Conservation (phyloP, 2,113 vertebrate genomes). For the Falco punctatus region DNA sequence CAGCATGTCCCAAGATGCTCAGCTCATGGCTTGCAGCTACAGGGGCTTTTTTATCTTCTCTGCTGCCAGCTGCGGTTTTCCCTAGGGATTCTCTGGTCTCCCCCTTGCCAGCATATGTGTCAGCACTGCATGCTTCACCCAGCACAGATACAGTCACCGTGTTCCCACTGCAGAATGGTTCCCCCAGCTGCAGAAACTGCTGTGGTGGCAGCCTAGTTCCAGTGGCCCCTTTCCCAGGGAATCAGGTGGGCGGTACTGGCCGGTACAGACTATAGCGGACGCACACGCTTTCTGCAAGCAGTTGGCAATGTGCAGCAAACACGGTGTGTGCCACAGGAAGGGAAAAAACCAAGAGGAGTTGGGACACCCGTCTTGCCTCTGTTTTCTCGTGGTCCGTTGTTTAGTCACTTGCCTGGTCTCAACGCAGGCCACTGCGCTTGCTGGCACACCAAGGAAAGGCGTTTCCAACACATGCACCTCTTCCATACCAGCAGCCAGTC, state of each 20-base stretch:
- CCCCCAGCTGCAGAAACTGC: neutral
- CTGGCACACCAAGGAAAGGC: neutral
- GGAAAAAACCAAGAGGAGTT: neutral
- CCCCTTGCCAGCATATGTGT: neutral
- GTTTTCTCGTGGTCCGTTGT: neutral
- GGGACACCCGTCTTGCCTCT: neutral
- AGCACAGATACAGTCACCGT: neutral
- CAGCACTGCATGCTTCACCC: neutral
- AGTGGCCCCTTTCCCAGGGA: neutral
- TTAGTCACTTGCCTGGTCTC: neutral
- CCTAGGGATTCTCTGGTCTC: neutral
- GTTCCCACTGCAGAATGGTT: neutral
- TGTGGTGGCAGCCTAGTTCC: neutral
- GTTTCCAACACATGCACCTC: neutral
- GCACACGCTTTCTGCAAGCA: neutral
- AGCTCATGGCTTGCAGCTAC: neutral
- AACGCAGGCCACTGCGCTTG: neutral
- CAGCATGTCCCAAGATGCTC: neutral
- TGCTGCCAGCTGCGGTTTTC: neutral
- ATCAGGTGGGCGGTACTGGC: neutral
- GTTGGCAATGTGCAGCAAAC: neutral
- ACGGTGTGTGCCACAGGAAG: fast-evolving
- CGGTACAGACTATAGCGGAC: neutral
- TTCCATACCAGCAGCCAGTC: neutral
- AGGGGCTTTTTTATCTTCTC: neutral